These are phyloP conservation scores for Petrocephalus microphthalmus DNA, from an alignment of 2,113 vertebrate genomes.

Conservation along the genomic window DNA sequence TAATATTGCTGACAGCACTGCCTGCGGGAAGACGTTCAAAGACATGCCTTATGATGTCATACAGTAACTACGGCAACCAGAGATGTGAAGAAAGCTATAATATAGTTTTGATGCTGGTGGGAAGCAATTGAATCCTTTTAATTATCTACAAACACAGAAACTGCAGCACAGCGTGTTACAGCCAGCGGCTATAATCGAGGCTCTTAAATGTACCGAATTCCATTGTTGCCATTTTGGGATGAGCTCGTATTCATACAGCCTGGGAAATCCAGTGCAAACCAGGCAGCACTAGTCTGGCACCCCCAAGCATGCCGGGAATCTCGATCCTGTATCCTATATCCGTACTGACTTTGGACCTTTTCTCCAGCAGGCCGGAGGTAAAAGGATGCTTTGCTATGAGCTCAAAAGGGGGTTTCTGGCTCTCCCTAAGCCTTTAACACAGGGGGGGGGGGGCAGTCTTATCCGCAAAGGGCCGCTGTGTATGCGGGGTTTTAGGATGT, in stretches of 20 bases:
- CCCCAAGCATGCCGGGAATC: neutral
- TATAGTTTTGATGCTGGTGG: neutral
- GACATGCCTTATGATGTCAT: neutral
- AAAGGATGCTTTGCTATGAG: neutral
- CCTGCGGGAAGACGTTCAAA: neutral
- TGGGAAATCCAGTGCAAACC: neutral
- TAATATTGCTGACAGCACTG: neutral
- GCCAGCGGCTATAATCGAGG: neutral
- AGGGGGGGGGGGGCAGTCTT: no score
- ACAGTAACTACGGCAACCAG: neutral
- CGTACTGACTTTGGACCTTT: neutral
- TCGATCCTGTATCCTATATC: neutral
- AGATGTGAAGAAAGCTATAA: neutral
- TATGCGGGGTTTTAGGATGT: no score
- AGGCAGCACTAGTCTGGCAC: neutral
- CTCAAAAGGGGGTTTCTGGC: neutral
- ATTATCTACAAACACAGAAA: conserved; percentile 1
- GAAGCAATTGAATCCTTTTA: neutral
- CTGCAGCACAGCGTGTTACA: neutral
- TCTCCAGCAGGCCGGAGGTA: neutral
- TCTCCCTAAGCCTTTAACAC: no score
- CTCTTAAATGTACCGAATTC: neutral
- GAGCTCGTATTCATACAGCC: neutral
- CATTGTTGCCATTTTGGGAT: neutral
- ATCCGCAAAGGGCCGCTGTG: no score